Evolutionary conservation across 1,140 invertebrate genomes (phyloP), one percentile per base, ranked within the genome.

Genomic region (Triops longicaudatus): DNA sequence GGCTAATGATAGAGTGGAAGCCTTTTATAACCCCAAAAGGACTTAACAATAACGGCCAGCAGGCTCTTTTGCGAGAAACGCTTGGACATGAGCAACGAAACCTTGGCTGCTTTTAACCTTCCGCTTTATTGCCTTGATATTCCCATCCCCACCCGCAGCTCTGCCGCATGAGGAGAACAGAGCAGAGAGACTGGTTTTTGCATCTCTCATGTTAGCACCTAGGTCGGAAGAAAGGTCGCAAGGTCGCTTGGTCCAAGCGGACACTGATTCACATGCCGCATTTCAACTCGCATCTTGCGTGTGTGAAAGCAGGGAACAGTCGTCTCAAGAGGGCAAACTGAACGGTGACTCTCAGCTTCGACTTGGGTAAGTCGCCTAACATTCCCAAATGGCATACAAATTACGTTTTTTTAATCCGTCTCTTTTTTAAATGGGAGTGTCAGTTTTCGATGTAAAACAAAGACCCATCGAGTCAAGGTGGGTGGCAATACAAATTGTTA

Each of bases 1-100:
- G 50, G 50, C 50, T 63, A 63, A 63, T 63, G 50, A 63, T 63
- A 63, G 50, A 63, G 50, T 63, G 50, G 50, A 63, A 63, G 50
- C 50, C 50, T 63, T 63, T 63, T 63, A 63, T 63, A 63, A 14
- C 50, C 50, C 50, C 50, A 63, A 63, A 63, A 63, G 50, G 50
- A 63, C 50, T 63, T 63, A 63, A 63, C 50, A 63, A 63, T 63
- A 63, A 63, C 50, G 50, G n/a, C 50, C 50, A 12, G 50, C 50
- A 63, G n/a, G 10, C 50, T 63, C 50, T 63, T 63, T 37, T 7
- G 31, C 17, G 50, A n/a, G 50, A 22, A 63, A 63, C 10, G 22
- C 50, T 63, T 22, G 50, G 50, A 63, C 50, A 63, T 63, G 50
- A 63, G 50, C 50, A 63, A 22, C 50, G 50, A 63, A 63, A 63